These are phyloP conservation scores for Opisthocomus hoazin DNA, from an alignment of 2,113 vertebrate species.

Conservation along the genomic window DNA sequence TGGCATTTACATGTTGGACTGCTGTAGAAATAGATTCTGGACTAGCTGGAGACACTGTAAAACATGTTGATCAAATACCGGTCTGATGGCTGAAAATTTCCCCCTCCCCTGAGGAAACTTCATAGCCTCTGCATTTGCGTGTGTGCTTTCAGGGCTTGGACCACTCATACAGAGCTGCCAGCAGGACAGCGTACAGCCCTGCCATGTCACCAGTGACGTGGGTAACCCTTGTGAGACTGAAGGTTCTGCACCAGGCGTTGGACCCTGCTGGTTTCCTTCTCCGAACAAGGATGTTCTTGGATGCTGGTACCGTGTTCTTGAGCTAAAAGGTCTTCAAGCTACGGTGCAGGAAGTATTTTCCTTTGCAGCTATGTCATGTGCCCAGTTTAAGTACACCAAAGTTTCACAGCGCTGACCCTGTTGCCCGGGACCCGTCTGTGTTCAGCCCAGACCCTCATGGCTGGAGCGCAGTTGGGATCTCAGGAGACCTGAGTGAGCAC, in stretches of 20 bases:
- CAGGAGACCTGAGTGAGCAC: rapidly evolving
- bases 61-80: background rate
- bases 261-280: background rate
- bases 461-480: background rate
- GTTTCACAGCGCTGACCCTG: too few relatives aligned
- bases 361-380: background rate
- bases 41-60: background rate
- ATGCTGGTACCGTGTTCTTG: background rate
- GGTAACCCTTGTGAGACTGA: background rate
- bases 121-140: background rate
- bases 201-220: background rate
- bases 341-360: background rate
- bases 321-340: background rate
- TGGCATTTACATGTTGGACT: background rate
- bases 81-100: background rate
- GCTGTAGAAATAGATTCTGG: background rate
- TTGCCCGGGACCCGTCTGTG: background rate
- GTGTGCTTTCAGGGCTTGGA: background rate
- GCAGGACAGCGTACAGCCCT: background rate
- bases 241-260: background rate
- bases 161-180: rapidly evolving
- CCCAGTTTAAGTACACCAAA: background rate
- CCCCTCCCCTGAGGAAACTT: background rate
- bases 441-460: background rate
- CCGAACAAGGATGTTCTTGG: rapidly evolving